Base-by-base conservation (phyloP, 1,140 invertebrate genomes). In the Drosophila jambulina region DNA sequence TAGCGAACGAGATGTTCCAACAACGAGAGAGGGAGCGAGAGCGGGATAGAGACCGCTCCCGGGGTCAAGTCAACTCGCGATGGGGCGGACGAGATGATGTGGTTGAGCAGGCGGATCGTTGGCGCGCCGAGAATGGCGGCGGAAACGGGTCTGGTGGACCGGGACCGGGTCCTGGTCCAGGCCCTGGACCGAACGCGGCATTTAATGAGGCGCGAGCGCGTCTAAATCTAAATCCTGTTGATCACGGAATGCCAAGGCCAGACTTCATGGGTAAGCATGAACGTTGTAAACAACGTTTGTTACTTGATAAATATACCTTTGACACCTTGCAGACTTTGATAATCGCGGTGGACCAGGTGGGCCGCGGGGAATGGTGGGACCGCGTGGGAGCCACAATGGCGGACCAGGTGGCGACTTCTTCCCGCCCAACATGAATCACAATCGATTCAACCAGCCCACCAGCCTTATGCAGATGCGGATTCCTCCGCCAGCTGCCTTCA, bases 381-480 rank as follows among this genome's bases (percentile, higher is more conserved):
- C 84, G 27, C 74, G 90, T 34, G 76, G 80, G 12, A 86, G 61
- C 48, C 85, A 71, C 13, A 82, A 87, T 40, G 85, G 85, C 13
- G 82, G 63, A 34, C 76, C 72, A 25, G 76, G 76, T 3, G 75
- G 71, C n/a, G 91, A 82, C 46, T 91, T 91, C 45, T 92, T 82
- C 59, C 77, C 69, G 51, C 61, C 72, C 21, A 92, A 92, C 27
- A 91, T 92, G 88, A 90, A 85, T 32, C 88, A 87, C 51, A 92
- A 85, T 68, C 85, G 91, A 10, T 92, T 92, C 27, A 92, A 91
- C 70, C 91, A 92, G 54, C 91, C 91, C 23, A 92, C 85, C 21
- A 92, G 91, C 59, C 51, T 92, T 40, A 91, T 92, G 91, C 91
- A 92, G 49, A 92, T 92, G 91, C 91, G 88, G 25, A 92, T 92